Evolutionary conservation across 2,888 invertebrate genomes (phyloP), one percentile per base, ranked within the genome.

Genomic region (Fragum sueziense): DNA sequence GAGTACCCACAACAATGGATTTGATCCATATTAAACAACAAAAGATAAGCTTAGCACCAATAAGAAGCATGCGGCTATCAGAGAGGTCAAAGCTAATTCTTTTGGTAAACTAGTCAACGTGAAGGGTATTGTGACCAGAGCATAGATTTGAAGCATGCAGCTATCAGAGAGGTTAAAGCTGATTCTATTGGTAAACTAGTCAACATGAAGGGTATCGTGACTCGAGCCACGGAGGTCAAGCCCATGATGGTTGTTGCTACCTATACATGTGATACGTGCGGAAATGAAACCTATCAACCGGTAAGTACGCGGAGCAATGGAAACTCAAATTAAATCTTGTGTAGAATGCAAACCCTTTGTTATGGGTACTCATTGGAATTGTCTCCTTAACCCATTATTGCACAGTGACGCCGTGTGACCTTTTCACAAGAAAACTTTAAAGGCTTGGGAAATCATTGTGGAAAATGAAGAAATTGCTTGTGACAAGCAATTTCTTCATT

Each of bases 251-350:
- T 96, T 76, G 99, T 99, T n/a, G 99, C 99, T 14, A 99, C 99
- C 0, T 99, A 99, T 93, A 98, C 99, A 0, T 99, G 99, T 93
- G 98, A 99, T 93, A 97, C 98, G 73, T 99, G 99, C 91, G 99
- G 99, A 47, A 96, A 98, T 0, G 99, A 99, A 94, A 98, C 99
- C 0, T 99, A 99, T 94, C 99, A 99, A 94, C 97, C 97, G 0
- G 96, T 99, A 85, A 95, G 95, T 85, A n/a, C n/a, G n/a, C n/a
- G n/a, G n/a, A n/a, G n/a, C n/a, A n/a, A n/a, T n/a, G n/a, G n/a
- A n/a, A n/a, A n/a, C n/a, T n/a, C n/a, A n/a, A n/a, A n/a, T n/a
- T n/a, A n/a, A n/a, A n/a, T n/a, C n/a, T n/a, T n/a, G n/a, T n/a
- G n/a, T n/a, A n/a, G n/a, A n/a, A n/a, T n/a, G n/a, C n/a, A n/a